Evolutionary conservation across 2,797 vertebrate species (phyloP).

Genomic region (Syndactyla subalaris): DNA sequence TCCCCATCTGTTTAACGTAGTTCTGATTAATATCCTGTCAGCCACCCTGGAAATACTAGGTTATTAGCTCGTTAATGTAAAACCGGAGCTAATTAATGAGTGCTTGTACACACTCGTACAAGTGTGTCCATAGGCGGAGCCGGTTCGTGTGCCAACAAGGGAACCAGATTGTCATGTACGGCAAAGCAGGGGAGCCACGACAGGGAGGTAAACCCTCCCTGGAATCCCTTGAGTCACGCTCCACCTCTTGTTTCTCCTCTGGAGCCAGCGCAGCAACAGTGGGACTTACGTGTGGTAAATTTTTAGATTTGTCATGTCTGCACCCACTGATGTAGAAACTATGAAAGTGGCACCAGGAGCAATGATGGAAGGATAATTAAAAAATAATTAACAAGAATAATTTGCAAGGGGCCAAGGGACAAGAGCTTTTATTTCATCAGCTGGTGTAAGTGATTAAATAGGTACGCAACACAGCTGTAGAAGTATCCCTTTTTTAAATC

Average conservation of each 20-base stretch:
- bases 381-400: slow-evolving; percentile 82
- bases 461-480: slow-evolving; percentile 18
- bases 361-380: slow-evolving; percentile 75
- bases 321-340: slow-evolving; percentile 68
- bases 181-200: background rate
- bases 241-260: background rate
- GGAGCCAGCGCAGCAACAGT: background rate
- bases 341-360: slow-evolving; percentile 60
- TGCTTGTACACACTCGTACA: rapidly evolving
- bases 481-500: background rate
- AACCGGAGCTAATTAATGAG: background rate
- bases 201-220: background rate
- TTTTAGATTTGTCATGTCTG: slow-evolving; percentile 45
- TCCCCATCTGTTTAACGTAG: background rate
- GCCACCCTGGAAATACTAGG: background rate
- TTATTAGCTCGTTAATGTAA: background rate
- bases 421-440: slow-evolving; percentile 68
- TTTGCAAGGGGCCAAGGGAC: slow-evolving; percentile 72
- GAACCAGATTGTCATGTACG: background rate
- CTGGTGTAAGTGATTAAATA: slow-evolving; percentile 67
- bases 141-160: rapidly evolving
- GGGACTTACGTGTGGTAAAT: background rate
- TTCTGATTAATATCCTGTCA: slow-evolving; percentile 18
- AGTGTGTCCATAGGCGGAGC: rapidly evolving
- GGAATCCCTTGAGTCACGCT: background rate